A percentile compares a stretch with the other conserved stretches of the same genome.
phyloP scores from a whole-genome alignment of 2,113 vertebrate species.

The Tragelaphus strepsiceros region DNA sequence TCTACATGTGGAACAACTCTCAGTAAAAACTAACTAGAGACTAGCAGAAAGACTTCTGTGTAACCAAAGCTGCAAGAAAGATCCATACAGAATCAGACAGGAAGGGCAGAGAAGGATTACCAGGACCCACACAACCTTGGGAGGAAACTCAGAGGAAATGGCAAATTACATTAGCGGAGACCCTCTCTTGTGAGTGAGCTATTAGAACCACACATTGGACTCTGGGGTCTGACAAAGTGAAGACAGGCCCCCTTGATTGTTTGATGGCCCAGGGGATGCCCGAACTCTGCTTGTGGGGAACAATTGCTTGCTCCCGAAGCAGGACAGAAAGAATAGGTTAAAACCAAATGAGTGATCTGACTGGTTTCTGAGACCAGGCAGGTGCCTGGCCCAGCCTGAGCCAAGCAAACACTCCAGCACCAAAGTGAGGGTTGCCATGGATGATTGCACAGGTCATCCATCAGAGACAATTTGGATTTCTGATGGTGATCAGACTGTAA shows the following conservation, averaged over 20 bases:
- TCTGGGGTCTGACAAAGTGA: background rate
- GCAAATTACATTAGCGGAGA: background rate
- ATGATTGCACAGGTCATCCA: accelerated
- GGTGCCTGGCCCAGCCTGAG: background rate
- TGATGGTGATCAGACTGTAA: background rate
- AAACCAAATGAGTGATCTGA: background rate
- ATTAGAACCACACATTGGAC: background rate
- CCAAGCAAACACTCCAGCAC: background rate
- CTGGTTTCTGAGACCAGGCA: background rate
- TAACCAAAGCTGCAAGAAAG: background rate
- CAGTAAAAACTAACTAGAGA: background rate
- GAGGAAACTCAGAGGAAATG: background rate
- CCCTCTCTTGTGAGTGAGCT: background rate
- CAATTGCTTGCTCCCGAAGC: background rate
- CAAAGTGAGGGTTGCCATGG: background rate
- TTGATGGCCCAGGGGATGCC: accelerated
- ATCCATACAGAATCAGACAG: background rate
- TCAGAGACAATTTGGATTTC: background rate
- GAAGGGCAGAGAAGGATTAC: background rate
- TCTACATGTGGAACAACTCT: background rate
- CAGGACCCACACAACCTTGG: background rate
- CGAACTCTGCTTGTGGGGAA: background rate
- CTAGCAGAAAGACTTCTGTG: background rate
- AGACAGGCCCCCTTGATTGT: background rate
- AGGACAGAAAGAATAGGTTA: background rate